Evolutionary conservation across 2,113 vertebrate species (phyloP).

Genomic region (Vanacampus margaritifer): DNA sequence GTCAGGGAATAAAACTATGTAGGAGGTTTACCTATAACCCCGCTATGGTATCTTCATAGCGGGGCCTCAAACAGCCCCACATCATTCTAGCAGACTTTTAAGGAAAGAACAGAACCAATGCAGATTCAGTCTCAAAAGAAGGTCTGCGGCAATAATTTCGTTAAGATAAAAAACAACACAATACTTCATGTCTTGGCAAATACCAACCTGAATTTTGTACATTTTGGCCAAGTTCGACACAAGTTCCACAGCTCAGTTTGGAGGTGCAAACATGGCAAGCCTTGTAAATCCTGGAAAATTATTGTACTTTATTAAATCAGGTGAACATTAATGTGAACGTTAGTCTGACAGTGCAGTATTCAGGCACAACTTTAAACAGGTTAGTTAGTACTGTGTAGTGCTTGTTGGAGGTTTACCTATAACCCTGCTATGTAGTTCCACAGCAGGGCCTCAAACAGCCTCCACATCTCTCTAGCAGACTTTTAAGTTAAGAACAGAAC

Average conservation of each 20-base stretch:
- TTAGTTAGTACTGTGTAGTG: not conserved
- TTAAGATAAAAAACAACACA: too few relatives aligned
- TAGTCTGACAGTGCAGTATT: not conserved
- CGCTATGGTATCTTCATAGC: conserved; percentile 53
- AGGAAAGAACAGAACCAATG: not conserved
- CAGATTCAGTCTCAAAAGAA: not conserved
- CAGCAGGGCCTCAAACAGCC: conserved; percentile 18
- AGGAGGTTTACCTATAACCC: conserved; percentile 73
- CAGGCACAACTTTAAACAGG: not conserved
- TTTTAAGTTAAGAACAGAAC: conserved; percentile 63
- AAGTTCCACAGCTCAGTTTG: conserved; percentile 10
- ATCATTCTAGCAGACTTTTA: conserved; percentile 62
- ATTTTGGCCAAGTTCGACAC: not conserved
- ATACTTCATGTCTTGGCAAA: too few relatives aligned
- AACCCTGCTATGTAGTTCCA: conserved; percentile 59
- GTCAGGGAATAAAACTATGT: conserved; percentile 38
- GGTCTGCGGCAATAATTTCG: not conserved
- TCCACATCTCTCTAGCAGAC: conserved; percentile 28
- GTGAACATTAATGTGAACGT: not conserved
- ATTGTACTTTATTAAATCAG: not conserved
- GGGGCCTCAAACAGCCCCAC: conserved; percentile 76
- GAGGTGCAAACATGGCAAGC: not conserved
- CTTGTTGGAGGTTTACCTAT: conserved; percentile 72
- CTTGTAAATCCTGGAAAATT: conserved; percentile 3
- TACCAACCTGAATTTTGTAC: not conserved